Percentiles rank a stretch among this genome's conserved stretches.
These are phyloP conservation scores for Cephus cinctus DNA, from an alignment of 1,140 invertebrate genomes.

Conservation along the genomic window DNA sequence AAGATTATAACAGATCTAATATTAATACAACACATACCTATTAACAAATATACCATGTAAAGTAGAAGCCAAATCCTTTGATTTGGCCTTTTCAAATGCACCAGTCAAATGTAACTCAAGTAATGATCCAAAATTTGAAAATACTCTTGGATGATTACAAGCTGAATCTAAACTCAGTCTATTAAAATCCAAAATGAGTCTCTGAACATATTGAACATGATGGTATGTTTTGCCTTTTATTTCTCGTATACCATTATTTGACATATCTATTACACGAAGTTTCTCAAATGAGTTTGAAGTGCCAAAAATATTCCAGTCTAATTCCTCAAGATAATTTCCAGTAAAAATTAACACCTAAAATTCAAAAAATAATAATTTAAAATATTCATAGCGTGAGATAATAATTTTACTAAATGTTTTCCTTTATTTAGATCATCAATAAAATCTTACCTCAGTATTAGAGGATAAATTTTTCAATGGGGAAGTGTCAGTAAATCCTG, in stretches of 20 bases:
- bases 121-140: slow-evolving; percentile 76
- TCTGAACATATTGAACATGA: slow-evolving; percentile 68
- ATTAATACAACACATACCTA: slow-evolving; percentile 39
- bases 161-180: slow-evolving; percentile 62
- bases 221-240: slow-evolving; percentile 79
- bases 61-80: slow-evolving; percentile 62
- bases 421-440: slow-evolving; percentile 1
- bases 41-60: slow-evolving; percentile 74
- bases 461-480: slow-evolving; percentile 65
- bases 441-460: slow-evolving; percentile 60
- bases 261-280: slow-evolving; percentile 73
- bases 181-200: slow-evolving; percentile 76
- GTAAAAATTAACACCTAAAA: slow-evolving; percentile 71
- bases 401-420: not conserved
- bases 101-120: slow-evolving; percentile 73
- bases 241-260: slow-evolving; percentile 71
- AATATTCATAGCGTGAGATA: slow-evolving; percentile 7
- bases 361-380: slow-evolving; percentile 14
- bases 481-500: slow-evolving; percentile 59
- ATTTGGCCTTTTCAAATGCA: slow-evolving; percentile 71
- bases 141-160: slow-evolving; percentile 70
- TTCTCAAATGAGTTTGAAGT: slow-evolving; percentile 60
- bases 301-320: slow-evolving; percentile 76
- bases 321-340: slow-evolving; percentile 65
- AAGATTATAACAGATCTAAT: not conserved